Evolutionary conservation across 2,113 vertebrate species (phyloP), one percentile per base, ranked within the genome.

Genomic region (Plotosus lineatus): DNA sequence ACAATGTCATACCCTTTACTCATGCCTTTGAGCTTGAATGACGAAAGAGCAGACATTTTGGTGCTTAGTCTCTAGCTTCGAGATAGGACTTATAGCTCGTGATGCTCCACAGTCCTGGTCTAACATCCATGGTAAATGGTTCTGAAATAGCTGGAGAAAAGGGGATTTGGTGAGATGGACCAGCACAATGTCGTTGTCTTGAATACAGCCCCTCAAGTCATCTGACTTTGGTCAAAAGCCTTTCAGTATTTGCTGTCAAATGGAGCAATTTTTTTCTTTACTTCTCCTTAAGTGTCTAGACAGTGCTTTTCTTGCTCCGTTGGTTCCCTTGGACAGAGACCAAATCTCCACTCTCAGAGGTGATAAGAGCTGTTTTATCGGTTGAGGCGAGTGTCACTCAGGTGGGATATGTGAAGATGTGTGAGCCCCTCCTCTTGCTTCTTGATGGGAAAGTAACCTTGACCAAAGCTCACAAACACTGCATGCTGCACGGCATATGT

Each of bases 251-350:
- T 92, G 88, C 90, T 93, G 91, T 92, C 91, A 94, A 91, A 93
- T 90, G 79, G 88, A 88, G 88, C 91, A 90, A 91, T 91, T 91
- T 90, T 89, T 72, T 85, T 89, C 90, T 90, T 92, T 91, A 91
- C 90, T 90, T 93, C 92, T 90, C 90, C 90, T 92, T 92, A 90
- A 92, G 92, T 92, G 92, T 94, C 92, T 93, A 94, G 92, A 93
- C 92, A 92, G 91, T 92, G 93, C 91, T 93, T 92, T 92, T 90
- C 88, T 90, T 93, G 92, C 92, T 92, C 89, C 85, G 88, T 85
- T 93, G 92, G 88, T 91, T 93, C 89, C 87, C 91, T 86, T 92
- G 92, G 92, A 93, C 92, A 90, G 92, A 90, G 92, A 92, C 92
- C 92, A 93, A 93, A 92, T 93, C 93, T 93, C 83, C 85, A 83